Conservation (phyloP, 1,140 invertebrate species). For the Ceratitis capitata region DNA sequence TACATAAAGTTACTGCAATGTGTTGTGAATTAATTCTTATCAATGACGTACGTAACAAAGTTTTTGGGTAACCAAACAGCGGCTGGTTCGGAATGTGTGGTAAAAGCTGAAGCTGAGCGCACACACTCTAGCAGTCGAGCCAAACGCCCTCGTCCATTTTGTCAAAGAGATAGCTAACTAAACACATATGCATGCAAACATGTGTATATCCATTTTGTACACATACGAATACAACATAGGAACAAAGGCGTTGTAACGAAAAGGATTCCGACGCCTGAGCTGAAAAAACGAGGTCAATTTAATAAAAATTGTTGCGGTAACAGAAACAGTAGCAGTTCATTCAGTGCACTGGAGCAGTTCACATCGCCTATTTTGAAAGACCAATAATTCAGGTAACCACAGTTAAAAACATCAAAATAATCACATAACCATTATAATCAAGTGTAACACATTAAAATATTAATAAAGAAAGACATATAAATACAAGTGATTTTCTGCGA, state of each 20-base stretch:
- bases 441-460: neutral
- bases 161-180: neutral
- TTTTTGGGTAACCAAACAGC: neutral
- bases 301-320: slow-evolving; percentile 61
- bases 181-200: too few species aligned
- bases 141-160: neutral
- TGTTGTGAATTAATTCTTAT: slow-evolving; percentile 23
- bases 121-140: neutral
- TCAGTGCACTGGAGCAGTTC: slow-evolving; percentile 59
- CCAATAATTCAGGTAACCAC: neutral
- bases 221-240: neutral
- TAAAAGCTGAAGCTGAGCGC: neutral
- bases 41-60: slow-evolving; percentile 26
- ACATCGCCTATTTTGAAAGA: slow-evolving; percentile 35
- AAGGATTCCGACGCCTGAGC: neutral
- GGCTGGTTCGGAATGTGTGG: neutral
- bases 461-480: neutral
- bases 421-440: neutral
- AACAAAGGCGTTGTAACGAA: neutral
- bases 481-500: neutral
- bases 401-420: neutral
- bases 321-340: slow-evolving; percentile 58
- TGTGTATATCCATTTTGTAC: too few species aligned
- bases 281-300: slow-evolving; percentile 42
- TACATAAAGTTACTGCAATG: neutral